Base-by-base conservation (phyloP, 2,113 vertebrate species). In the Anhinga rufa region DNA sequence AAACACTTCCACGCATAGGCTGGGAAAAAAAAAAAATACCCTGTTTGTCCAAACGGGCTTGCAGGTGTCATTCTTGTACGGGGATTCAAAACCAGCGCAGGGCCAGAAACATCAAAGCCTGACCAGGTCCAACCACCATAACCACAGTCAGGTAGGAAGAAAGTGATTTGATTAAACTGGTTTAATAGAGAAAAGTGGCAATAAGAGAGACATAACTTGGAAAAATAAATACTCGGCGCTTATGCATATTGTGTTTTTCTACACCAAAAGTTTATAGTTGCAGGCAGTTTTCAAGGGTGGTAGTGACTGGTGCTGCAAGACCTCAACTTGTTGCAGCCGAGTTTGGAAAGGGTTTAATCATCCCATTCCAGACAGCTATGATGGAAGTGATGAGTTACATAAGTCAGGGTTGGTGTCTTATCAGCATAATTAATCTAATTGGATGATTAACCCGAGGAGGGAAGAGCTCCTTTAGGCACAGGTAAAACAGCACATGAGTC, bases 381-480 rank as follows among this genome's bases (percentile, higher is more conserved):
- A 91, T 14, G 18, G 71, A 34, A 82, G 36, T 49, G 57, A 92
- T 87, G 83, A 92, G 84, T 89, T 93, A 92, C 36, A 40, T 7
- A 34, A 96, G 60, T 75, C 60, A 93, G 48, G 18, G 18, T 31
- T 90, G 77, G 40, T 91, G 66, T 69, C 83, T 92, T 61, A 95
- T 91, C 52, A 94, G 61, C 25, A 51, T 55, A 97, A 95, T 96
- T 89, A 61, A 89, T 89, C 94, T 93, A 82, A 87, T 54, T 68
- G 5, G 2, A 32, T 85, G 54, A 94, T 91, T 87, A 96, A 92
- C 49, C 58, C 3, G 1, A 74, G 62, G 44, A 91, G 61, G 51
- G 52, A 91, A 76, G 81, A 69, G 58, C n/a, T 97, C 49, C 77
- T 96, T 89, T 25, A 95, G 91, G 89, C 92, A 85, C 46, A 93